phyloP scores from a whole-genome alignment of 2,797 vertebrate genomes.

The Centropyge bicolor region DNA sequence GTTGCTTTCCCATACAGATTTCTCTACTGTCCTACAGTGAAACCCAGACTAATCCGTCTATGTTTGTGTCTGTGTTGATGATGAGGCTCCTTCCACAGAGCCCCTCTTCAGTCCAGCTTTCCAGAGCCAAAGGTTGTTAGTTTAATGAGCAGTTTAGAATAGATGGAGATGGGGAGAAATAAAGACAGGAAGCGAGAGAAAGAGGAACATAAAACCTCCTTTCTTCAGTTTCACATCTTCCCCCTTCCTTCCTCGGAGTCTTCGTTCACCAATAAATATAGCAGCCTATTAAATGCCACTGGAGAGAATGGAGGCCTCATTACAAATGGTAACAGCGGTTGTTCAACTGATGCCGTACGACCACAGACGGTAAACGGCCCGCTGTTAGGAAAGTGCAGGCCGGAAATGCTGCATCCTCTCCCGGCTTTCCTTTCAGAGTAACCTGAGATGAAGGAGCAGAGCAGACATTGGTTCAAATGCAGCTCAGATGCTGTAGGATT shows the following conservation, averaged over 20 bases:
- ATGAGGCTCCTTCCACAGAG: conserved; percentile 7
- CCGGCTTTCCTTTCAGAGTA: conserved; percentile 62
- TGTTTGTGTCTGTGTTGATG: conserved; percentile 19
- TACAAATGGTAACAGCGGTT: conserved; percentile 52
- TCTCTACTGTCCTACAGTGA: background rate
- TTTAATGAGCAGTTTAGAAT: conserved; percentile 51
- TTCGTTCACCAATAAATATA: conserved; percentile 57
- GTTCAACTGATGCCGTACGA: conserved; percentile 51
- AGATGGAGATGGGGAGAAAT: conserved; percentile 17
- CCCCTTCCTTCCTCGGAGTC: conserved; percentile 23
- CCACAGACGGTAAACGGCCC: conserved; percentile 38
- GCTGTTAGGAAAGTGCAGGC: conserved; percentile 55
- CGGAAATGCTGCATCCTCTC: conserved; percentile 58
- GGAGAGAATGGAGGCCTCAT: conserved; percentile 50
- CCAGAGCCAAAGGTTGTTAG: conserved; percentile 43
- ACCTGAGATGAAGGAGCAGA: conserved; percentile 58
- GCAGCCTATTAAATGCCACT: conserved; percentile 53
- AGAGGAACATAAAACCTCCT: conserved; percentile 41
- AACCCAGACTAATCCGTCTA: background rate
- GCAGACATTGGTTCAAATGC: conserved; percentile 37
- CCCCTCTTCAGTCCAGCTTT: conserved; percentile 20
- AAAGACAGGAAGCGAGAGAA: conserved; percentile 34
- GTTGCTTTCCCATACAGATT: background rate
- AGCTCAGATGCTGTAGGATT: conserved; percentile 24
- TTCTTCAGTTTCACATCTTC: conserved; percentile 38